Conservation (phyloP, 2,888 invertebrate species). For the Drosophila nr. fundita region DNA sequence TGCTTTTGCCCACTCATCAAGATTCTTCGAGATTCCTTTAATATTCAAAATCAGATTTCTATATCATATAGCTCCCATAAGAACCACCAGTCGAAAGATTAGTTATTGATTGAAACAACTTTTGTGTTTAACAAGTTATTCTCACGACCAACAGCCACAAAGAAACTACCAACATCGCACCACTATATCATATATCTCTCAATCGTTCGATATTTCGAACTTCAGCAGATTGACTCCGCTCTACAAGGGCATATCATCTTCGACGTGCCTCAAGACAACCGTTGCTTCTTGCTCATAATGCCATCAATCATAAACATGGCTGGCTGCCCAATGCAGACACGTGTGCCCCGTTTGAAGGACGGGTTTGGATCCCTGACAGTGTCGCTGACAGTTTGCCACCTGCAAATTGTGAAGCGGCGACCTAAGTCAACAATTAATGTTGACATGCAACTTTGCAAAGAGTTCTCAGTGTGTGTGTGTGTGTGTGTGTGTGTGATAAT, state of each 20-base stretch:
- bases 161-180: not conserved
- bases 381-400: conserved; percentile 58
- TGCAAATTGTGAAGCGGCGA: conserved; percentile 39
- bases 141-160: not conserved
- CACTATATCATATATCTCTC: not conserved
- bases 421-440: conserved; percentile 70
- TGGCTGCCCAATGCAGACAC: conserved; percentile 23
- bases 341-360: not conserved
- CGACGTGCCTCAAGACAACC: not conserved
- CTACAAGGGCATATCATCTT: not conserved
- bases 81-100: not conserved
- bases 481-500: not conserved
- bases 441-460: conserved; percentile 67
- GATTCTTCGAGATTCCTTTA: not conserved
- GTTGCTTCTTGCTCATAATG: not conserved
- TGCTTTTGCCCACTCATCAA: not conserved
- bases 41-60: not conserved
- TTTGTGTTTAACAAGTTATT: not conserved
- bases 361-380: conserved; percentile 19
- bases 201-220: not conserved
- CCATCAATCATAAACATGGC: conserved; percentile 39
- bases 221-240: not conserved
- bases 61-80: not conserved
- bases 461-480: conserved; percentile 4
- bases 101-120: not conserved